Percentiles rank a stretch among this genome's conserved stretches.
These are phyloP conservation scores for Clarias macrocephalus DNA, from an alignment of 2,113 vertebrate species.

Conservation along the genomic window DNA sequence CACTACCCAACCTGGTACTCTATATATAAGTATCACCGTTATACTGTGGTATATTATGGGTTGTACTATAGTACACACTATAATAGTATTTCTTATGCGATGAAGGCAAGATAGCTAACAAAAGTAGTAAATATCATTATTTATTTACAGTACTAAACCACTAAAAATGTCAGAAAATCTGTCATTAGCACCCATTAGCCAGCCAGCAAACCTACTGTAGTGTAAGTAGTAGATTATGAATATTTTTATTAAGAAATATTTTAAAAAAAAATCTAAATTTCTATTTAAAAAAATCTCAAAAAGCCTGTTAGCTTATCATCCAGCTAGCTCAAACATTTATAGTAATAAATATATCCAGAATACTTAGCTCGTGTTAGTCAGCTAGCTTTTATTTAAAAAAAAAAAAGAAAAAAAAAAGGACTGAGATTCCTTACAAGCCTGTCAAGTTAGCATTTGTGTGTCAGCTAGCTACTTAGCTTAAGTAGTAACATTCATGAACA, in stretches of 20 bases:
- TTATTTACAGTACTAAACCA: too few relatives aligned
- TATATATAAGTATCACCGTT: too few relatives aligned
- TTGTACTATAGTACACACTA: too few relatives aligned
- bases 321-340: neutral
- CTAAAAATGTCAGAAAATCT: neutral
- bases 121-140: neutral
- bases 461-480: neutral
- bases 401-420: too few relatives aligned
- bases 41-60: too few relatives aligned
- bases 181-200: neutral
- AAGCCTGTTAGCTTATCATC: neutral
- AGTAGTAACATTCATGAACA: neutral
- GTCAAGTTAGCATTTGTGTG: neutral
- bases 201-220: neutral
- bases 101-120: neutral
- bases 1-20: too few relatives aligned
- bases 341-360: neutral
- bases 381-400: neutral
- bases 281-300: neutral
- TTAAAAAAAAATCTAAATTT: too few relatives aligned
- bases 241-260: neutral
- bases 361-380: neutral
- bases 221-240: neutral
- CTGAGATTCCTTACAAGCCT: too few relatives aligned
- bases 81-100: too few relatives aligned